Conservation (phyloP, 1,140 invertebrate species). For the Dinoponera quadriceps region DNA sequence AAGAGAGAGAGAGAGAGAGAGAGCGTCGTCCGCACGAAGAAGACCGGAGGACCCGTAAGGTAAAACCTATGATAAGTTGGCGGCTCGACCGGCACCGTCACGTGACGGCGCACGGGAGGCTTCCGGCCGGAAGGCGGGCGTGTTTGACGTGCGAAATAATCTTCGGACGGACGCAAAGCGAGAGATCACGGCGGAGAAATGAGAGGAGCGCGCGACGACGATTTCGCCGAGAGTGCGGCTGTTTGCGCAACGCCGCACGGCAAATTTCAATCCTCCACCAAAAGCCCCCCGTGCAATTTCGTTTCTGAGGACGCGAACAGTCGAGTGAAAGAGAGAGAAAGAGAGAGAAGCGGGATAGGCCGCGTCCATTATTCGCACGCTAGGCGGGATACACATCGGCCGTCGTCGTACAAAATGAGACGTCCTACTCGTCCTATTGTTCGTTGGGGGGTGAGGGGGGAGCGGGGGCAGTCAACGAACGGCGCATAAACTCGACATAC, state of each 20-base stretch:
- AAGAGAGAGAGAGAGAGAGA: no score
- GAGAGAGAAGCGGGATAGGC: not conserved
- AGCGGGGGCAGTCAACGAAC: no score
- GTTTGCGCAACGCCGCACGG: conserved; percentile 18
- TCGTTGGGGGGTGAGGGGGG: no score
- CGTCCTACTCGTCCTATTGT: conserved; percentile 13
- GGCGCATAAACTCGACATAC: not conserved
- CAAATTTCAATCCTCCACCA: conserved; percentile 30
- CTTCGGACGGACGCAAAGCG: not conserved
- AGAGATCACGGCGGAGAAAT: not conserved
- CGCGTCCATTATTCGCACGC: conserved; percentile 41
- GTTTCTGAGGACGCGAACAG: not conserved
- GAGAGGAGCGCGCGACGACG: not conserved
- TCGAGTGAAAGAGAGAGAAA: no score
- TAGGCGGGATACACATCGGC: conserved; percentile 10
- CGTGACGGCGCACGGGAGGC: not conserved
- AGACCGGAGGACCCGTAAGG: no score
- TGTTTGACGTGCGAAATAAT: not conserved
- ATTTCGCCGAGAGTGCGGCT: not conserved
- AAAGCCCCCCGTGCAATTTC: not conserved
- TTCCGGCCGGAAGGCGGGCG: not conserved
- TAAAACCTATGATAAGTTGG: no score
- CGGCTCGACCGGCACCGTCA: no score
- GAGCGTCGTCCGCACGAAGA: not conserved
- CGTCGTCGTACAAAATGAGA: conserved; percentile 29